phyloP scores from a whole-genome alignment of 1,140 invertebrate species.

The Druon quercuslanigerum region DNA sequence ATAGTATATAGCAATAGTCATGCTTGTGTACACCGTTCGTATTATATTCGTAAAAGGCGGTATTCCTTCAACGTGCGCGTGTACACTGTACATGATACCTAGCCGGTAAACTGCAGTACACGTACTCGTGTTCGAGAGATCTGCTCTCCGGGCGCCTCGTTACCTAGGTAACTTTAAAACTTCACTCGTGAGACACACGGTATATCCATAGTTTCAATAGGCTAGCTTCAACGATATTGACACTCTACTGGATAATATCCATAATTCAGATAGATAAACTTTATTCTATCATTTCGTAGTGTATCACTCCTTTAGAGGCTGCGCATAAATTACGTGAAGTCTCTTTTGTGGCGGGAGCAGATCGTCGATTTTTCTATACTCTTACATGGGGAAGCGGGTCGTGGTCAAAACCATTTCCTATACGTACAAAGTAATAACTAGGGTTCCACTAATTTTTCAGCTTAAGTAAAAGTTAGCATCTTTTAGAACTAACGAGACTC shows the following conservation, averaged over 20 bases:
- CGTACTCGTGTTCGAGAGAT: slow-evolving; percentile 59
- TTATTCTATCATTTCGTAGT: background rate
- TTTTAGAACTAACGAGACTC: no score
- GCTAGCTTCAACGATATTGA: slow-evolving; percentile 21
- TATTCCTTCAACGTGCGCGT: slow-evolving; percentile 34
- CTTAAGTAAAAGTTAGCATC: no score
- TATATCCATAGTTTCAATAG: slow-evolving; percentile 45
- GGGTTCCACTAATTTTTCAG: no score
- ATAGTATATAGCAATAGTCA: slow-evolving; percentile 36
- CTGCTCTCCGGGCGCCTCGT: slow-evolving; percentile 58
- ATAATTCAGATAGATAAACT: background rate
- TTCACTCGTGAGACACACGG: slow-evolving; percentile 44
- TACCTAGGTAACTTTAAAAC: slow-evolving; percentile 52
- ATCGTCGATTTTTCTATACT: no score
- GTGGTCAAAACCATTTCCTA: no score
- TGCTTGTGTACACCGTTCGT: slow-evolving; percentile 39
- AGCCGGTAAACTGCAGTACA: slow-evolving; percentile 49
- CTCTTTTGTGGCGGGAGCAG: no score
- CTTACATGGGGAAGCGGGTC: no score
- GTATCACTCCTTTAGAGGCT: no score
- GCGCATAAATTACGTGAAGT: no score
- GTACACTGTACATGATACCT: slow-evolving; percentile 39
- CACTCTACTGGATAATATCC: background rate
- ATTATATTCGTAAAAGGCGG: slow-evolving; percentile 44
- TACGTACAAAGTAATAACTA: no score